These are phyloP conservation scores for Rhodinocichla rosea DNA, from an alignment of 2,113 vertebrate species.

Conservation along the genomic window DNA sequence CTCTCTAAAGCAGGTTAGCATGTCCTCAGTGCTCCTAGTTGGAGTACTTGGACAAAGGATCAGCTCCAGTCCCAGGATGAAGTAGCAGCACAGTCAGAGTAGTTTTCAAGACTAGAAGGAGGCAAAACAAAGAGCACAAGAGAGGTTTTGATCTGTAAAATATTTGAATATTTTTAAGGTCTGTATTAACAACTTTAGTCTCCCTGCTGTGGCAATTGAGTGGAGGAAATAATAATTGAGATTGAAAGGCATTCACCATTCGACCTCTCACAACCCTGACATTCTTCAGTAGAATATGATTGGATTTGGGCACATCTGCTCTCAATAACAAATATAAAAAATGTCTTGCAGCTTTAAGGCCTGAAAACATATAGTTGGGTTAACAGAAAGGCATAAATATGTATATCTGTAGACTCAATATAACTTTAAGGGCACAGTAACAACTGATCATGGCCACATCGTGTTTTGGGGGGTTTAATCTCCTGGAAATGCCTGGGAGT, in stretches of 20 bases:
- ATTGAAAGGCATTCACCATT: slow-evolving; percentile 74
- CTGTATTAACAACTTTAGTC: slow-evolving; percentile 45
- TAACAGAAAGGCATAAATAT: slow-evolving; percentile 59
- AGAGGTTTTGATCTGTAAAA: background rate
- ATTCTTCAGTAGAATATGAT: slow-evolving; percentile 71
- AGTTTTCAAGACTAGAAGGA: background rate
- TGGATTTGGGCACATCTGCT: slow-evolving; percentile 78
- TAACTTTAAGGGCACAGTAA: slow-evolving; percentile 31
- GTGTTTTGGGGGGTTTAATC: background rate
- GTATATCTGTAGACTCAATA: slow-evolving; percentile 21
- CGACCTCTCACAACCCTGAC: slow-evolving; percentile 63
- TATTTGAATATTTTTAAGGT: slow-evolving; percentile 34
- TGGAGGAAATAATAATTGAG: slow-evolving; percentile 79
- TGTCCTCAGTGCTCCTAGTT: background rate
- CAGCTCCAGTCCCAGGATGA: background rate
- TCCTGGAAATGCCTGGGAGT: background rate
- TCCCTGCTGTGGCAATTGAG: slow-evolving; percentile 72
- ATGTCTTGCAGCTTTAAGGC: slow-evolving; percentile 68
- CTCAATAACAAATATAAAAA: slow-evolving; percentile 77
- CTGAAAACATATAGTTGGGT: slow-evolving; percentile 65
- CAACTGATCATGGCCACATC: background rate
- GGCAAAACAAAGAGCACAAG: background rate
- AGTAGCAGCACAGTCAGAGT: background rate
- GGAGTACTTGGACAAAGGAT: background rate
- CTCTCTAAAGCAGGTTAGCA: background rate